Conservation (phyloP, 2,888 invertebrate genomes). For the Celastrina argiolus region DNA sequence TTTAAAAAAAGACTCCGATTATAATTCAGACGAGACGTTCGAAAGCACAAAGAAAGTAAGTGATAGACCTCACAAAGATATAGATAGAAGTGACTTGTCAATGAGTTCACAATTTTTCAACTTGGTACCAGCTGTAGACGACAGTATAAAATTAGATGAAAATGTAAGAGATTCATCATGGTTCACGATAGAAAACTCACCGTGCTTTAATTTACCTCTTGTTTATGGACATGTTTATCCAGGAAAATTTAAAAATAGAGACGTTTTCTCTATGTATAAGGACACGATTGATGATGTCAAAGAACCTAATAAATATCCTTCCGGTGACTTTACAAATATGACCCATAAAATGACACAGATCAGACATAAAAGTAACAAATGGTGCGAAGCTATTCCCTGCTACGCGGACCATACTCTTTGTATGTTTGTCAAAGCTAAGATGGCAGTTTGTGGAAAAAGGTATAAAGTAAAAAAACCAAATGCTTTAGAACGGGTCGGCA, state of each 20-base stretch:
- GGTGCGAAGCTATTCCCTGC: slow-evolving; percentile 61
- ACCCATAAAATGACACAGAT: neutral
- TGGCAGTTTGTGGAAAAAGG: slow-evolving; percentile 49
- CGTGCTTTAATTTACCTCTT: slow-evolving; percentile 63
- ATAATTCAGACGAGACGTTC: neutral
- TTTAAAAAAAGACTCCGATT: slow-evolving; percentile 25
- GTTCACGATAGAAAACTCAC: slow-evolving; percentile 58
- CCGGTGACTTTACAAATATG: neutral
- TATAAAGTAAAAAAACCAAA: slow-evolving; percentile 49
- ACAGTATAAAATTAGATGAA: slow-evolving; percentile 29
- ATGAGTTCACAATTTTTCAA: slow-evolving; percentile 47
- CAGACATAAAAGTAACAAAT: slow-evolving; percentile 45
- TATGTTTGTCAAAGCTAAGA: slow-evolving; percentile 44
- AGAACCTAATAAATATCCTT: slow-evolving; percentile 30
- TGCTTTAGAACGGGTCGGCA: slow-evolving; percentile 46
- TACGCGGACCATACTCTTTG: slow-evolving; percentile 69
- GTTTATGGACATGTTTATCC: slow-evolving; percentile 50
- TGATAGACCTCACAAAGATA: neutral
- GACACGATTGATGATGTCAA: slow-evolving; percentile 49
- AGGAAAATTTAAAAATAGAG: slow-evolving; percentile 32
- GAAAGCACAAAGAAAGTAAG: neutral
- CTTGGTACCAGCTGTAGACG: slow-evolving; percentile 47
- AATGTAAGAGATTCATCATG: slow-evolving; percentile 40
- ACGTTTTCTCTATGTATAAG: slow-evolving; percentile 50
- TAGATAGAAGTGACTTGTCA: slow-evolving; percentile 17